Evolutionary conservation across 2,113 vertebrate genomes (phyloP), one percentile per base, ranked within the genome.

Genomic region (Odontesthes bonariensis): DNA sequence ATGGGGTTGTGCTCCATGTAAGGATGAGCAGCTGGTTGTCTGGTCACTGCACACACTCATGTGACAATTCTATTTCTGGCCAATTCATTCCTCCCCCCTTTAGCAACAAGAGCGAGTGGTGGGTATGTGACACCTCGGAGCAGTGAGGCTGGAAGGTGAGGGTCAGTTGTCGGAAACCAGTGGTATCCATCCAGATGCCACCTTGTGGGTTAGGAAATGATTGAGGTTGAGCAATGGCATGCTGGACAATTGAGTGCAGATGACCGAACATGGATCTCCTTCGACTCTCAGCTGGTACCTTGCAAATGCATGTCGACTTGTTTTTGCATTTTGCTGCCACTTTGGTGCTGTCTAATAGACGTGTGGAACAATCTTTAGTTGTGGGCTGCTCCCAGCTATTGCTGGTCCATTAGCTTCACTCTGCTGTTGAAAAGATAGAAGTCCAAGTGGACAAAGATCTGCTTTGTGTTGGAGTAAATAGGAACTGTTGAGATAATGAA

Each of bases 1-100:
- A 66, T 10, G 65, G 63, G 53, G 58, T 66, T 69, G 73, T 63
- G 58, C 75, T 90, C 88, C 88, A 91, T 92, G 87, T 92, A 91
- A 91, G 91, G 91, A 86, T 51, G 90, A 90, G 87, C 86, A 88
- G 89, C 86, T 85, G 88, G 88, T 80, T 83, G 78, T 61, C 60
- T 75, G 82, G 85, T 86, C 81, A 61, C 81, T 73, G 84, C 75
- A 54, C 76, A 67, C 78, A 40, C 82, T 92, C 87, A 91, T 92
- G 89, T 93, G 89, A 91, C 89, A 72, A 76, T 67, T 84, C 90
- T 93, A 93, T 93, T 93, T 92, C 89, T 88, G 87, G 91, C 87
- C 86, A 83, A 88, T 77, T 81, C 84, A 81, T 89, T 79, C 86
- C 88, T 82, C 73, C 81, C 83, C 82, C 59, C 87, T 91, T 87